These are phyloP conservation scores for Trypoxylus dichotomus DNA, from an alignment of 1,140 invertebrate genomes.

Conservation along the genomic window DNA sequence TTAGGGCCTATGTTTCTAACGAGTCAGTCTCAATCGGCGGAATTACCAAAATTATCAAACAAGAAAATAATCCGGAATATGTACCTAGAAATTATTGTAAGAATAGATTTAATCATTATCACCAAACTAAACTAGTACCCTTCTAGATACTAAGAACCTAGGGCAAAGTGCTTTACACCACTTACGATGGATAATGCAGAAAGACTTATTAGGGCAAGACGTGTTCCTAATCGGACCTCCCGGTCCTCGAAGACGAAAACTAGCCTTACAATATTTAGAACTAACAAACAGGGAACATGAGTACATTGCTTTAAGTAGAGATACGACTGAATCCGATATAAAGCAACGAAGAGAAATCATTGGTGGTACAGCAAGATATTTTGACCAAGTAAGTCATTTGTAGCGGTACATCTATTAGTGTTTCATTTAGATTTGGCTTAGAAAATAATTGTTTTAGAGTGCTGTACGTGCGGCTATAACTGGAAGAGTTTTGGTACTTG, in stretches of 20 bases:
- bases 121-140: not conserved
- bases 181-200: constrained; percentile 93
- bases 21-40: constrained; percentile 73
- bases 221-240: constrained; percentile 93
- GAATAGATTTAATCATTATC: constrained; percentile 44
- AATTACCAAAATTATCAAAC: constrained; percentile 67
- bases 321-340: constrained; percentile 95
- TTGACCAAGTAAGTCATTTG: constrained; percentile 76
- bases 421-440: not conserved
- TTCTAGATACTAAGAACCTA: constrained; percentile 46
- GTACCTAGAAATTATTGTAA: constrained; percentile 84
- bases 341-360: constrained; percentile 94
- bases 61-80: constrained; percentile 71
- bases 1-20: constrained; percentile 55
- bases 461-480: constrained; percentile 88
- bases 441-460: constrained; percentile 59
- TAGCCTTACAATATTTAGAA: constrained; percentile 88
- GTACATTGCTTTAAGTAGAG: constrained; percentile 90
- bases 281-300: constrained; percentile 88
- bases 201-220: constrained; percentile 90
- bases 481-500: constrained; percentile 88
- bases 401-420: not conserved
- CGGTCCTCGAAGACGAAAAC: constrained; percentile 69
- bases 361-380: constrained; percentile 83
- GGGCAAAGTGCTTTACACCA: constrained; percentile 78